phyloP scores from a whole-genome alignment of 2,888 invertebrate genomes.

The Marasmarcha lunaedactyla region DNA sequence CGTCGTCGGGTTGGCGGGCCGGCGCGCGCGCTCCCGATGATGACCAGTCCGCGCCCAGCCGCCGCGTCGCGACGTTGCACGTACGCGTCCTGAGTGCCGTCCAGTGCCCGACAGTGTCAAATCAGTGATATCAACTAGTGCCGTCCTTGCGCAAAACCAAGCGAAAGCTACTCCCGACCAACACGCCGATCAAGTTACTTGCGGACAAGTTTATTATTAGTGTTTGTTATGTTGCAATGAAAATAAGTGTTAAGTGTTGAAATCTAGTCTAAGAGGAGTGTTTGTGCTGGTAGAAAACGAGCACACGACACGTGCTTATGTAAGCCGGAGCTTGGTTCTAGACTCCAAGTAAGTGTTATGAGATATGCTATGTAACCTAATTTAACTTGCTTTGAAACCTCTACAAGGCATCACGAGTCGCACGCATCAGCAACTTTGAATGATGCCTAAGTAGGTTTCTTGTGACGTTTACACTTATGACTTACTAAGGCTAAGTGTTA shows the following conservation, averaged over 20 bases:
- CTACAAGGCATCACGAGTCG: background rate
- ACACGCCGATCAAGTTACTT: constrained; percentile 32
- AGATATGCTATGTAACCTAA: background rate
- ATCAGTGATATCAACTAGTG: constrained; percentile 20
- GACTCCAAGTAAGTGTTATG: constrained; percentile 43
- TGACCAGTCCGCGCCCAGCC: constrained; percentile 14
- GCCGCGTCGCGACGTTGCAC: constrained; percentile 1
- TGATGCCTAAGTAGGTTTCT: no score
- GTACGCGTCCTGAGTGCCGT: no score
- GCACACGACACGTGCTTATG: constrained; percentile 56
- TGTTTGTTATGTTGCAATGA: constrained; percentile 46
- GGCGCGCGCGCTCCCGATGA: constrained; percentile 23
- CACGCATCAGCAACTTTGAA: no score
- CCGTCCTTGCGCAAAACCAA: constrained; percentile 23
- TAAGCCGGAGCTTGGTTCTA: constrained; percentile 41
- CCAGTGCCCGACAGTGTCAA: background rate
- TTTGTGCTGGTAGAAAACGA: constrained; percentile 45
- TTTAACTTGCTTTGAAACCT: background rate
- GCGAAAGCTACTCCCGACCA: constrained; percentile 63
- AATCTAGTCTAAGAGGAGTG: constrained; percentile 58
- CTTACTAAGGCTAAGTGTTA: no score
- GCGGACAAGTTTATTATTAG: constrained; percentile 51
- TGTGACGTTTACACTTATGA: no score
- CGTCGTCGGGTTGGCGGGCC: no score
- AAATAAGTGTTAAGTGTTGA: constrained; percentile 62